Base-by-base conservation (phyloP, 2,888 invertebrate genomes). In the Hemicrepidius hirtus region DNA sequence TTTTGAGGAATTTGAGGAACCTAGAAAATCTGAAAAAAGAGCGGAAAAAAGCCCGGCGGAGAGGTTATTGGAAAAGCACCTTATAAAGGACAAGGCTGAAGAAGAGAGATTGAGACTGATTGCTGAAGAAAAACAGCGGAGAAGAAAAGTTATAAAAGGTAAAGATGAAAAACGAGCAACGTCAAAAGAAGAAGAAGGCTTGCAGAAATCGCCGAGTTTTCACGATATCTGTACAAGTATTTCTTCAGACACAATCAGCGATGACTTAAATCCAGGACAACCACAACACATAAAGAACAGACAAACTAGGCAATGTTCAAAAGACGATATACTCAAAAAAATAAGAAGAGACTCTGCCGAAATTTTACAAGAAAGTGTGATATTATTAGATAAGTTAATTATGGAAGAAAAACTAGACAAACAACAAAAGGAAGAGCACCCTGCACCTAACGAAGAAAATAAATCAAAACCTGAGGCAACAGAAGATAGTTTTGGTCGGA, bases 41-140 rank as follows among this genome's bases (percentile, higher is more conserved):
- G 88, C 84, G 84, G 87, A 86, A 86, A 90, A 86, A 60, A 85
- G 83, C 0, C 83, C 82, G 0, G 95, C 95, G 0, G 94, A 94
- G 76, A 87, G 92, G 77, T 86, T 95, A 66, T 89, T 93, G 18
- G 95, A 95, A 84, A 94, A 95, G 83, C 93, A 92, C 82, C 86
- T 91, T 49, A 91, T 94, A 24, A 91, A 90, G 80, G 90, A 92
- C 80, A 88, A 90, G 80, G 85, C 89, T 79, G 83, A 80, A 84
- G 84, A 85, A 32, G 83, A 85, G 28, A 53, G 55, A 65, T 28
- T 41, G 50, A 60, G 59, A 65, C 69, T 76, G 68, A 75, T 78
- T 50, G 72, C 79, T 49, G 49, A 77, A 24, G 24, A 49, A 18
- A 12, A 41, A 13, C n/a, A 32, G 20, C 21, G 24, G 12, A 21